Percentiles rank a stretch among this genome's conserved stretches.
phyloP scores from a whole-genome alignment of 2,113 vertebrate genomes.

The Paramisgurnus dabryanus region DNA sequence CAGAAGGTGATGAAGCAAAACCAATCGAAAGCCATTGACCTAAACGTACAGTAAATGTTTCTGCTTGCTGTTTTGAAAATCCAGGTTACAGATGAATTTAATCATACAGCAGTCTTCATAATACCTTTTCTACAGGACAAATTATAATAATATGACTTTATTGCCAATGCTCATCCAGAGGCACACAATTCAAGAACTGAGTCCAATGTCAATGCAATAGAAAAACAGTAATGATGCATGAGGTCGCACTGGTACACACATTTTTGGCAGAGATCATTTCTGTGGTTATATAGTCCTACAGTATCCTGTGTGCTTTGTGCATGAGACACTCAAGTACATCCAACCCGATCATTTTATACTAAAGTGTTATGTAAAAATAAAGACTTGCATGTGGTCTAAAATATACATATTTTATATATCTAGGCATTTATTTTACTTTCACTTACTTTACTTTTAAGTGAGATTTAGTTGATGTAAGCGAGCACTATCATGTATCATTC shows the following conservation, averaged over 20 bases:
- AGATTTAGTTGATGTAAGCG: too few relatives aligned
- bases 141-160: neutral
- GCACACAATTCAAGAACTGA: neutral
- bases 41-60: neutral
- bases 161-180: neutral
- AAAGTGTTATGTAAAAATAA: neutral
- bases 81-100: neutral
- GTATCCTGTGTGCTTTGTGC: neutral
- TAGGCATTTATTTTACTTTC: too few relatives aligned
- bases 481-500: too few relatives aligned
- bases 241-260: neutral
- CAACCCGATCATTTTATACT: neutral
- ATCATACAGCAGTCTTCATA: neutral
- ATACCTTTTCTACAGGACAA: neutral
- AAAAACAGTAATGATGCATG: neutral
- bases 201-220: neutral
- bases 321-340: neutral
- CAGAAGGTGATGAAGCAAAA: too few relatives aligned
- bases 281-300: neutral
- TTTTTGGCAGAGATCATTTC: neutral
- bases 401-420: neutral
- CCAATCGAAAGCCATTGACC: neutral
- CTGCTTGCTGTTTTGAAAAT: neutral
- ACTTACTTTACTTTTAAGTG: too few relatives aligned
- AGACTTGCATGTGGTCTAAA: neutral